phyloP scores from a whole-genome alignment of 2,797 vertebrate genomes.

The Zenarchopterus dispar region DNA sequence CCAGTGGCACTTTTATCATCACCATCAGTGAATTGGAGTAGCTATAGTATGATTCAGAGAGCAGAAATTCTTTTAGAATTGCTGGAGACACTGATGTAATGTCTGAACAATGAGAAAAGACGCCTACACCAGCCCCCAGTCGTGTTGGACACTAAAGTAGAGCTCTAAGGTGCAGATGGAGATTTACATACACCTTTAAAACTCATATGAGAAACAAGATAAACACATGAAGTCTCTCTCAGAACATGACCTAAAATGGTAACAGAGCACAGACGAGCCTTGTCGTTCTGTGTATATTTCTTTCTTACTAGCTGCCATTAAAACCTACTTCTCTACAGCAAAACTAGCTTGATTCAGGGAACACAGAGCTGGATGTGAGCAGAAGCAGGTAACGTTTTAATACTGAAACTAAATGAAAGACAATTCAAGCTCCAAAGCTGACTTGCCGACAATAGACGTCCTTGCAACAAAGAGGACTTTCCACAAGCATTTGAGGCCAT shows the following conservation, averaged over 20 bases:
- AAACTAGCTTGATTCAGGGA: constrained; percentile 10
- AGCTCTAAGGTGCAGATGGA: constrained; percentile 43
- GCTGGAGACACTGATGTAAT: constrained; percentile 75
- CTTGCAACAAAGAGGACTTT: constrained; percentile 67
- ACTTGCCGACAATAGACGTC: constrained; percentile 2
- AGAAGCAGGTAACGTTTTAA: constrained; percentile 16
- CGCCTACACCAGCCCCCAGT: constrained; percentile 49
- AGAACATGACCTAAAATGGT: constrained; percentile 80
- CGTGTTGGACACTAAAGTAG: constrained; percentile 45
- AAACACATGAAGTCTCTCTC: constrained; percentile 59
- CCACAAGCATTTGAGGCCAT: constrained; percentile 71
- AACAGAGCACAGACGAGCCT: constrained; percentile 54
- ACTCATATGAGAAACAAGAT: constrained; percentile 48
- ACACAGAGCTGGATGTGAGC: constrained; percentile 40
- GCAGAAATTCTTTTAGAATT: constrained; percentile 59
- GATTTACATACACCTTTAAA: constrained; percentile 37
- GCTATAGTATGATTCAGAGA: constrained; percentile 69
- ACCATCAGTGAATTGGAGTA: constrained; percentile 37
- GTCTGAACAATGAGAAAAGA: constrained; percentile 59
- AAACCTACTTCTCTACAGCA: constrained; percentile 44
- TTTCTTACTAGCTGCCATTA: constrained; percentile 53
- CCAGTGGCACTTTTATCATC: constrained; percentile 47
- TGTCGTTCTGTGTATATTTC: constrained; percentile 69
- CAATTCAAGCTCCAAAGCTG: not conserved
- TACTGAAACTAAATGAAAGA: constrained; percentile 39